Percentiles rank a stretch among this genome's conserved stretches.
phyloP scores from a whole-genome alignment of 2,113 vertebrate species.

The Antennarius striatus region DNA sequence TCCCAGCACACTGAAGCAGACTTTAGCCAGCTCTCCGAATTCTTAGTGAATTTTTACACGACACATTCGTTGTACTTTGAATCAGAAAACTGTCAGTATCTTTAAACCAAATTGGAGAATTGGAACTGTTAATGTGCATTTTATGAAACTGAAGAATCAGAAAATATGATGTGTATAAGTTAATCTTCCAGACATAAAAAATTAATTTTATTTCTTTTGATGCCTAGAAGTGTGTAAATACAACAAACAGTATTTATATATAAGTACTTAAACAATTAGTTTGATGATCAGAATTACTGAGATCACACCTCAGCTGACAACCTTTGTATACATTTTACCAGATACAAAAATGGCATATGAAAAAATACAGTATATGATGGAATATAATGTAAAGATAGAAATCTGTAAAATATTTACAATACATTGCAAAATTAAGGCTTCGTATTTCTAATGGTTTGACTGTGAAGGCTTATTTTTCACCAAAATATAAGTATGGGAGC shows the following conservation, averaged over 20 bases:
- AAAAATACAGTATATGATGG: slow-evolving; percentile 44
- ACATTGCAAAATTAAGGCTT: slow-evolving; percentile 22
- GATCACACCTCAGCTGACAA: slow-evolving; percentile 4
- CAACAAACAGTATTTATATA: slow-evolving; percentile 69
- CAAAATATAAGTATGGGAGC: background rate
- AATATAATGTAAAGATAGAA: slow-evolving; percentile 36
- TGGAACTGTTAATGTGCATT: slow-evolving; percentile 10
- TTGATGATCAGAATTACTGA: slow-evolving; percentile 16
- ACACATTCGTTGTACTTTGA: slow-evolving; percentile 15
- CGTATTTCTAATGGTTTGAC: slow-evolving; percentile 33
- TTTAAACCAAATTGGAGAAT: slow-evolving; percentile 20
- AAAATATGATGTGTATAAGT: slow-evolving; percentile 7
- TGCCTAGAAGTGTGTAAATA: slow-evolving; percentile 60
- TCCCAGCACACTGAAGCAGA: slow-evolving; percentile 11
- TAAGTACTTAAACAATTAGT: slow-evolving; percentile 31
- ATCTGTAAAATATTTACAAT: slow-evolving; percentile 28
- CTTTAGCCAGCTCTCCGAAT: slow-evolving; percentile 12
- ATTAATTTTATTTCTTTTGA: slow-evolving; percentile 38
- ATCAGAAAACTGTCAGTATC: slow-evolving; percentile 28
- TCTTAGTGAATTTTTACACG: slow-evolving; percentile 28
- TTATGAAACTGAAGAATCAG: slow-evolving; percentile 9
- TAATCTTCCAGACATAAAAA: slow-evolving; percentile 22
- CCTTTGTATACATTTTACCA: slow-evolving; percentile 33
- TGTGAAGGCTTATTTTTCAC: slow-evolving; percentile 13
- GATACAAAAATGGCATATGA: slow-evolving; percentile 36